phyloP scores from a whole-genome alignment of 2,888 invertebrate species.

The Scrobipalpa atriplicella region DNA sequence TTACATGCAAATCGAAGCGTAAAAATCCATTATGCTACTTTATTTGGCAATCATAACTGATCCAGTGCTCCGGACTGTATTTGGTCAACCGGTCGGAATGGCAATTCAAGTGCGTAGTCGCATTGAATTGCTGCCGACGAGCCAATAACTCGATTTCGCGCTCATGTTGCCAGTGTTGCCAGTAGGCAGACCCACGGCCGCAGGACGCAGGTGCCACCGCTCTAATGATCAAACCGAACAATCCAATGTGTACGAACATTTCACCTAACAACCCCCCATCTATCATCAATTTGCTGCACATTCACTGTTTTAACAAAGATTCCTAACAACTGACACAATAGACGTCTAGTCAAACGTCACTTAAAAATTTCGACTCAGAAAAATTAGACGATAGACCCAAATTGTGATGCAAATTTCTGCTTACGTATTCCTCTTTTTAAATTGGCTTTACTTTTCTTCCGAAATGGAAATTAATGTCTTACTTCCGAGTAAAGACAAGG shows the following conservation, averaged over 20 bases:
- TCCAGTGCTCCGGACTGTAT: conserved; percentile 54
- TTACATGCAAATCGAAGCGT: conserved; percentile 3
- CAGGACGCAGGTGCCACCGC: conserved; percentile 64
- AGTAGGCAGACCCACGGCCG: conserved; percentile 43
- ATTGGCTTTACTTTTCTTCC: conserved; percentile 65
- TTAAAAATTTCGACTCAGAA: conserved; percentile 47
- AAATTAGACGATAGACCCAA: conserved; percentile 53
- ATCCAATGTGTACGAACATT: conserved; percentile 46
- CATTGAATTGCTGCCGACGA: conserved; percentile 63
- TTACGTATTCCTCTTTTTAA: conserved; percentile 69
- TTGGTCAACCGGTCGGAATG: conserved; percentile 56
- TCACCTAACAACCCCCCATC: conserved; percentile 26
- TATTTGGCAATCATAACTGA: conserved; percentile 53
- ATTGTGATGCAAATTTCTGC: conserved; percentile 70
- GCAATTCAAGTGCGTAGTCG: conserved; percentile 60
- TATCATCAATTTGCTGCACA: neutral
- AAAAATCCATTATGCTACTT: conserved; percentile 38
- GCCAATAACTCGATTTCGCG: conserved; percentile 77
- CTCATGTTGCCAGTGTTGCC: conserved; percentile 47
- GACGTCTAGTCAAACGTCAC: too few relatives aligned
- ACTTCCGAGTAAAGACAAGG: conserved; percentile 61
- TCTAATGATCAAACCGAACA: conserved; percentile 65
- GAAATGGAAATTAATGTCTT: conserved; percentile 73
- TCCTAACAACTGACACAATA: conserved; percentile 36
- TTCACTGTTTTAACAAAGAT: conserved; percentile 9